phyloP scores from a whole-genome alignment of 2,888 invertebrate genomes.

The Electrophaes corylata region DNA sequence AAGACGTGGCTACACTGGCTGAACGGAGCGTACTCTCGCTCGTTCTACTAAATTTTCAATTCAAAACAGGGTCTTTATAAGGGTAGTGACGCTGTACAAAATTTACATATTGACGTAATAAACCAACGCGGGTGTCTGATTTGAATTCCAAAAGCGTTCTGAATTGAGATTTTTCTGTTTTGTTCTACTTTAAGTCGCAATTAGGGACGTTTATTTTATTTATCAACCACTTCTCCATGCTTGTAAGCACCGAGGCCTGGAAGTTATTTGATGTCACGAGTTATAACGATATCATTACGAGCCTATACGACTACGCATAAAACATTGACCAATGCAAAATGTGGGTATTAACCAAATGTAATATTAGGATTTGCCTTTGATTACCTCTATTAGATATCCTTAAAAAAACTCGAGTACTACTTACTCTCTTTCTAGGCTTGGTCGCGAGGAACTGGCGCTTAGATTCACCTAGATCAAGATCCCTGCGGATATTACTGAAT shows the following conservation, averaged over 20 bases:
- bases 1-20: slow-evolving; percentile 81
- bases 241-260: neutral
- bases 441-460: no score
- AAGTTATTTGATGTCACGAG: no score
- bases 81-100: slow-evolving; percentile 83
- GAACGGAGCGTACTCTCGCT: slow-evolving; percentile 72
- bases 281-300: no score
- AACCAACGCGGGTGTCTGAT: slow-evolving; percentile 76
- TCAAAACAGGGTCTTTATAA: slow-evolving; percentile 84
- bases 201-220: slow-evolving; percentile 26
- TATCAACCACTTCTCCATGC: slow-evolving; percentile 1
- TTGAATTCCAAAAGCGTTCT: slow-evolving; percentile 72
- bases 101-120: slow-evolving; percentile 84
- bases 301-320: no score
- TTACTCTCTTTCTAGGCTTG: no score
- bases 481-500: no score
- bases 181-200: slow-evolving; percentile 37
- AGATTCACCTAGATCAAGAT: no score
- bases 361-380: no score
- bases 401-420: no score
- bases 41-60: slow-evolving; percentile 83
- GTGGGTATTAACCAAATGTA: no score
- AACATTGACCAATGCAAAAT: no score
- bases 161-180: slow-evolving; percentile 55
- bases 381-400: no score